Percentiles rank a stretch among this genome's conserved stretches.
Conservation (phyloP, 2,888 invertebrate genomes). For the Eugnorisma glareosa region DNA sequence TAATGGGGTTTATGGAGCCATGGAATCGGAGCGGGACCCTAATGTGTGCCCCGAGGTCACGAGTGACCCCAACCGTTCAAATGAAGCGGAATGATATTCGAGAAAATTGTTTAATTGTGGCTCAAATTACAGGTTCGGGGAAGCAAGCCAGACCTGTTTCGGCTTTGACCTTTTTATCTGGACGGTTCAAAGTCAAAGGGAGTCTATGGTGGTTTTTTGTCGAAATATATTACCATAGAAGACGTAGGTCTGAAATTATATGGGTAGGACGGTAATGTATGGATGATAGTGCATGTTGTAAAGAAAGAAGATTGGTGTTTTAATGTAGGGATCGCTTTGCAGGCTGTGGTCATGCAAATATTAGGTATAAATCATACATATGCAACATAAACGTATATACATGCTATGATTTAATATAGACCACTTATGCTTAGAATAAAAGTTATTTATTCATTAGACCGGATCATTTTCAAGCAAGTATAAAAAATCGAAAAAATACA, state of each 20-base stretch:
- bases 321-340: neutral
- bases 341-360: slow-evolving; percentile 1
- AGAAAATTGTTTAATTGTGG: slow-evolving; percentile 90
- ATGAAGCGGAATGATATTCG: slow-evolving; percentile 87
- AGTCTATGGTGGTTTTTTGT: slow-evolving; percentile 59
- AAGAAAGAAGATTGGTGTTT: slow-evolving; percentile 13
- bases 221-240: slow-evolving; percentile 50
- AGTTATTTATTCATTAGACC: neutral
- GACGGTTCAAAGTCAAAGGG: slow-evolving; percentile 63
- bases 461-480: neutral
- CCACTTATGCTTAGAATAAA: neutral
- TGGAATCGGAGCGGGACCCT: slow-evolving; percentile 84
- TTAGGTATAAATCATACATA: neutral
- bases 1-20: slow-evolving; percentile 86
- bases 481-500: neutral
- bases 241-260: slow-evolving; percentile 37
- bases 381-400: neutral
- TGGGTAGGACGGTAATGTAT: slow-evolving; percentile 20
- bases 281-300: slow-evolving; percentile 8
- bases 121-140: slow-evolving; percentile 86
- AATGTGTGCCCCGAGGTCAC: slow-evolving; percentile 86
- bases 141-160: slow-evolving; percentile 77
- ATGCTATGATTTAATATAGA: neutral
- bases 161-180: slow-evolving; percentile 77
- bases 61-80: slow-evolving; percentile 81